Base-by-base conservation (phyloP, 2,113 vertebrate genomes). In the Corydoras maculifer region DNA sequence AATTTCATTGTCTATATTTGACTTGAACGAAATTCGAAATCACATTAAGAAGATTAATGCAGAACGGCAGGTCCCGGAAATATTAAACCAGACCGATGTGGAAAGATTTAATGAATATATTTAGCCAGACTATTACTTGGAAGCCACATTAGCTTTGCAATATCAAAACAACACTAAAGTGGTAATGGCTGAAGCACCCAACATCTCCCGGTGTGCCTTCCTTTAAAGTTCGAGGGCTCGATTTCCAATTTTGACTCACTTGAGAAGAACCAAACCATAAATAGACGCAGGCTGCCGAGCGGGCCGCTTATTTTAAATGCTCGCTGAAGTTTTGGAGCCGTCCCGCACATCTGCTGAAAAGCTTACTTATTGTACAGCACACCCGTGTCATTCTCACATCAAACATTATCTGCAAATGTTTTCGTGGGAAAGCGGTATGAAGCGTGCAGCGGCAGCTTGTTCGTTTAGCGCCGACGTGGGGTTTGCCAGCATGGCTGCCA, bases 401-500 rank as follows among this genome's bases (percentile, higher is more conserved):
- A 25, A 53, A 59, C 55, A 51, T 32, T 65, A 58, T 15, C 51
- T 32, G 14, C 15, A 69, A 60, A 50, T 12, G 10, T 29, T 59
- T 66, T n/a, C 32, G 43, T n/a, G 31, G 54, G 29, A 65, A 65
- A 54, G 18, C 15, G 12, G 61, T 18, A 30, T 30, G 8, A 58
- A 43, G 67, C 58, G 30, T 62, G 50, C 31, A 18, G 13, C 70
- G 66, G 55, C 65, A 55, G 67, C 59, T 75, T 72, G 69, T 61
- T 72, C 32, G 13, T 57, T 75, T 67, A 48, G 53, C 70, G 35
- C 62, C 50, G 59, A 55, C 55, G 65, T 79, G 78, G 81, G 80
- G 77, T 74, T 53, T 68, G 80, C 76, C 71, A 81, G 80, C 84
- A 80, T 85, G 72, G 85, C 86, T 86, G 83, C 84, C 77, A 81